Base-by-base conservation (phyloP, 2,113 vertebrate genomes). In the Neolamprologus tretocephalus region DNA sequence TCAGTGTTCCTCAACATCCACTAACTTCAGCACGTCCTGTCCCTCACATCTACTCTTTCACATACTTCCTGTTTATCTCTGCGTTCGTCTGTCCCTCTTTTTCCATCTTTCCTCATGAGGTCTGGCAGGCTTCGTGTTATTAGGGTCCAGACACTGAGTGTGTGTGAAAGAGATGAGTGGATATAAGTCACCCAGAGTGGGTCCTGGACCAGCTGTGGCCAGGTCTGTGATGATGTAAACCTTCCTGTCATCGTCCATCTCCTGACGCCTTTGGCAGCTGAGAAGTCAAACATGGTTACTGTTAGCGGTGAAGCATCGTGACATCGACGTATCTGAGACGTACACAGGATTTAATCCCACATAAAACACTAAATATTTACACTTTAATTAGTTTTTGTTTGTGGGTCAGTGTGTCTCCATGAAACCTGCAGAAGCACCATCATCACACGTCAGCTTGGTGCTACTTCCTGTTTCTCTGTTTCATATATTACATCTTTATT, bases 131-230 rank as follows among this genome's bases (percentile, higher is more conserved):
- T 40, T 92, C 47, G 84, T 91, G 94, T 92, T 94, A 87, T 95
- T 95, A 95, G 88, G 81, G 92, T 90, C 86, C 93, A 94, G 91
- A 91, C 78, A 87, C 94, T 75, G 73, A 55, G 82, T 31, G 82
- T 31, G 21, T 49, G 21, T 53, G 78, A 61, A 63, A 47, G 23
- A 42, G 58, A 53, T 80, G 75, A 55, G 82, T 81, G 86, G 82
- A 86, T 89, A 96, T 96, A 93, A 95, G 92, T 96, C 95, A 96
- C 93, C 91, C 54, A 42, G 87, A 93, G 94, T 95, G 55, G 92
- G 91, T 95, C 90, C 81, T 73, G 82, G 80, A 88, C 93, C 94
- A 94, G 92, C 94, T 95, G 94, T 93, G 94, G 92, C 89, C 93
- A 88, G 88, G 87, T 83, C 87, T 90, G 87, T 55, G 68, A 88